Conservation (phyloP, 2,797 vertebrate genomes). For the Setipinna tenuifilis region DNA sequence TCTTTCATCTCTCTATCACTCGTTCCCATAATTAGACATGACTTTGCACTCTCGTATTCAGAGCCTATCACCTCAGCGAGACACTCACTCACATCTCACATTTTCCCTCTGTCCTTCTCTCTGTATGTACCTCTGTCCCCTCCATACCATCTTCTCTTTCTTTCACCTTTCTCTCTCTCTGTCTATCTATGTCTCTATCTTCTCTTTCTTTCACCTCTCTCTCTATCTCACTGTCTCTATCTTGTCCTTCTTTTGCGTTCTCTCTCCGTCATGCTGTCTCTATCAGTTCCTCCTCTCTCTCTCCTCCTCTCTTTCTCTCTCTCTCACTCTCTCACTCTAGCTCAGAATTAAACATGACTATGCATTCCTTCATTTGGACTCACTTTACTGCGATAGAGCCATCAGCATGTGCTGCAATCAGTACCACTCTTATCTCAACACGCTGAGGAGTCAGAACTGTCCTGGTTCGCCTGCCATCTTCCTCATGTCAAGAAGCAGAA, state of each 20-base stretch:
- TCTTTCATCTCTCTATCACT: background rate
- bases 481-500: background rate
- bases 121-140: no score
- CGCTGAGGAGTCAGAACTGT: background rate
- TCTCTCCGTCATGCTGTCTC: constrained; percentile 25
- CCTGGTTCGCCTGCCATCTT: background rate
- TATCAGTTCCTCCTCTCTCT: constrained; percentile 40
- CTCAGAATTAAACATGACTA: constrained; percentile 63
- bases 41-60: background rate
- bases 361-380: constrained; percentile 69
- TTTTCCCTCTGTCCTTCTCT: no score
- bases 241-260: background rate
- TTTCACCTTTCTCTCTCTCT: background rate
- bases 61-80: background rate
- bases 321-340: constrained; percentile 58
- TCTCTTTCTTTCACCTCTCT: background rate
- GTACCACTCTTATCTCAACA: background rate
- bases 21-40: constrained; percentile 26
- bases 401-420: background rate
- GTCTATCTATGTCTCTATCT: background rate
- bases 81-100: no score
- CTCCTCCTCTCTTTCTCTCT: constrained; percentile 56
- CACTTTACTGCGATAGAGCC: constrained; percentile 24
- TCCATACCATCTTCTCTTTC: background rate
- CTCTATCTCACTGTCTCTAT: background rate